These are phyloP conservation scores for Eumaeus atala DNA, from an alignment of 1,140 invertebrate species.

Conservation along the genomic window DNA sequence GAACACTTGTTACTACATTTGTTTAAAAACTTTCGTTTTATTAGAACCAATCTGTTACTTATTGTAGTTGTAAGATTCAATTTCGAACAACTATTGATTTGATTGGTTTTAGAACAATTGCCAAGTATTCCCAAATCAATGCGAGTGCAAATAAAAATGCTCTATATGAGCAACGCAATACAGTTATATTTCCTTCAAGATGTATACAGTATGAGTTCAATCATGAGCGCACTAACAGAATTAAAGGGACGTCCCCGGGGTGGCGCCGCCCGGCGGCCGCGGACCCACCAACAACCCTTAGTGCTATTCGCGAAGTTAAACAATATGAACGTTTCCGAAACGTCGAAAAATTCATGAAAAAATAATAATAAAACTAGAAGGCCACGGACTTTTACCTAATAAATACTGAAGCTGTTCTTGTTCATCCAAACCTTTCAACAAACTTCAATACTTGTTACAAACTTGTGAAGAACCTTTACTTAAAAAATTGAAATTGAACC, in stretches of 20 bases:
- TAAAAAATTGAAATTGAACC: too few species aligned
- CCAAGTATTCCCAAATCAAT: conserved; percentile 9
- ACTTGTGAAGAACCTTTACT: too few species aligned
- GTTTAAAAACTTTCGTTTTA: not conserved
- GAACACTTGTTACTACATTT: not conserved
- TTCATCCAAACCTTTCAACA: not conserved
- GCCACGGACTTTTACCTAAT: not conserved
- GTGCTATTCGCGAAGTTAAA: conserved; percentile 16
- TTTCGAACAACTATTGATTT: not conserved
- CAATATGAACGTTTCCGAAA: conserved; percentile 14
- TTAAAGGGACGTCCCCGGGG: conserved; percentile 17
- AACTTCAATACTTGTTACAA: not conserved
- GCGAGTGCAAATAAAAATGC: not conserved
- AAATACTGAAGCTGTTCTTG: not conserved
- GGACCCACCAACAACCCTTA: conserved; percentile 18
- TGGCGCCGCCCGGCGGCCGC: too few species aligned
- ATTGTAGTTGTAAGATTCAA: not conserved
- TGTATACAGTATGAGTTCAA: not conserved
- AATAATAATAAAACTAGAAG: not conserved
- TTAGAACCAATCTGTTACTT: not conserved
- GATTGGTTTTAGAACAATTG: not conserved
- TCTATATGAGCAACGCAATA: not conserved
- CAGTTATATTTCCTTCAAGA: not conserved
- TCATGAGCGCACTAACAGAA: conserved; percentile 26
- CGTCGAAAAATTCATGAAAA: not conserved